These are phyloP conservation scores for Columba janthina DNA, from an alignment of 2,113 vertebrate genomes.

Conservation along the genomic window DNA sequence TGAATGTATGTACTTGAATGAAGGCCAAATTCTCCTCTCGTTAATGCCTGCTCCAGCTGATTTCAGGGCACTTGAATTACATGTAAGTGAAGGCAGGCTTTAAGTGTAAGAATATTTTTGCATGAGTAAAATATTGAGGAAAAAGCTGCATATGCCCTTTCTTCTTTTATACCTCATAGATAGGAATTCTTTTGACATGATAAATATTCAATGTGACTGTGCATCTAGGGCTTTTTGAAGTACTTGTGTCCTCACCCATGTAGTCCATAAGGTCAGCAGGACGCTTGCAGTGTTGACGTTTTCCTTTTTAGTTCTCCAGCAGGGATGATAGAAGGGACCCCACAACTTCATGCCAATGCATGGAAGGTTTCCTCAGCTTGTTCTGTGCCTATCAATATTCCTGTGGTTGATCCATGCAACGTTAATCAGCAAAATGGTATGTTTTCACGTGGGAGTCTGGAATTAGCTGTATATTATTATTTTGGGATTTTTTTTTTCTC, in stretches of 20 bases:
- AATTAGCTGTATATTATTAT: background rate
- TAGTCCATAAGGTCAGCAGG: background rate
- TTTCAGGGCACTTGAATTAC: background rate
- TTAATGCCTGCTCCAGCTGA: background rate
- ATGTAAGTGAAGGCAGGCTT: background rate
- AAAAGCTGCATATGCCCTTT: background rate
- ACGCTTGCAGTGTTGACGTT: background rate
- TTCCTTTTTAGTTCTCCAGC: constrained; percentile 86
- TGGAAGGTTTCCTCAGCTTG: constrained; percentile 97
- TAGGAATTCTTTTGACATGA: rapidly evolving
- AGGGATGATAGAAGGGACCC: constrained; percentile 97
- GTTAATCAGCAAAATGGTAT: constrained; percentile 92
- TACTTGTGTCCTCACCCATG: background rate
- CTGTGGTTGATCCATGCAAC: constrained; percentile 92
- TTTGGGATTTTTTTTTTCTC: background rate
- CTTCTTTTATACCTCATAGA: background rate
- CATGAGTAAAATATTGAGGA: background rate
- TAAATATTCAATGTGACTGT: background rate
- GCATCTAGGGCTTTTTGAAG: background rate
- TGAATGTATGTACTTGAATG: background rate
- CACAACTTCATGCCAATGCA: constrained; percentile 93
- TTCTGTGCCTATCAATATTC: constrained; percentile 88
- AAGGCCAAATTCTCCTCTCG: background rate
- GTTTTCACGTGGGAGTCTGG: background rate
- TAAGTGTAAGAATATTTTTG: background rate